These are phyloP conservation scores for Chironex yamaguchii DNA, from an alignment of 30 jellyfish, hydroid and myxozoan species.

Conservation along the genomic window DNA sequence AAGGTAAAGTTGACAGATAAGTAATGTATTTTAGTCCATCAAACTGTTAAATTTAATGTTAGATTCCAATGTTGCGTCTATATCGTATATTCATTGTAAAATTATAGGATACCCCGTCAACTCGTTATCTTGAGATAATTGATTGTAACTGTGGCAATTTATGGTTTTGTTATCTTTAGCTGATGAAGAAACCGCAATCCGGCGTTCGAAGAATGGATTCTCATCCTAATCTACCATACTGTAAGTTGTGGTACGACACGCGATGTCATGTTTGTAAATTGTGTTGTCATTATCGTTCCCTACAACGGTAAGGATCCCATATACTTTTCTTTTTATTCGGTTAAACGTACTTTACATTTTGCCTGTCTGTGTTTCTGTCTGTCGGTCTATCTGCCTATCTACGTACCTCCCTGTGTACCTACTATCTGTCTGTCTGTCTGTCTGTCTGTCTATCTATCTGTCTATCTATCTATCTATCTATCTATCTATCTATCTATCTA, in stretches of 20 bases:
- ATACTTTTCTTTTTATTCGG: too few relatives aligned
- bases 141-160: too few relatives aligned
- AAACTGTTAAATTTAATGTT: too few relatives aligned
- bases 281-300: too few relatives aligned
- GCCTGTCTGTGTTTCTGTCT: background rate
- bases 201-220: constrained; percentile 88
- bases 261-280: too few relatives aligned
- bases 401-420: background rate
- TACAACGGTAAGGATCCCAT: background rate
- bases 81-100: too few relatives aligned
- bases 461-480: background rate
- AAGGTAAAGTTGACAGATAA: too few relatives aligned
- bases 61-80: too few relatives aligned
- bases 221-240: constrained; percentile 90
- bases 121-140: too few relatives aligned
- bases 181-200: constrained; percentile 49
- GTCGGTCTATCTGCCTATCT: background rate
- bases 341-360: background rate
- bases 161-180: too few relatives aligned
- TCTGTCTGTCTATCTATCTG: background rate
- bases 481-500: background rate
- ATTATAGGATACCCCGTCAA: too few relatives aligned
- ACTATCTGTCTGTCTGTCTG: background rate
- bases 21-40: too few relatives aligned
- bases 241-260: constrained; percentile 55